Evolutionary conservation across 2,113 vertebrate genomes (phyloP).

Genomic region (Silurus glanis): DNA sequence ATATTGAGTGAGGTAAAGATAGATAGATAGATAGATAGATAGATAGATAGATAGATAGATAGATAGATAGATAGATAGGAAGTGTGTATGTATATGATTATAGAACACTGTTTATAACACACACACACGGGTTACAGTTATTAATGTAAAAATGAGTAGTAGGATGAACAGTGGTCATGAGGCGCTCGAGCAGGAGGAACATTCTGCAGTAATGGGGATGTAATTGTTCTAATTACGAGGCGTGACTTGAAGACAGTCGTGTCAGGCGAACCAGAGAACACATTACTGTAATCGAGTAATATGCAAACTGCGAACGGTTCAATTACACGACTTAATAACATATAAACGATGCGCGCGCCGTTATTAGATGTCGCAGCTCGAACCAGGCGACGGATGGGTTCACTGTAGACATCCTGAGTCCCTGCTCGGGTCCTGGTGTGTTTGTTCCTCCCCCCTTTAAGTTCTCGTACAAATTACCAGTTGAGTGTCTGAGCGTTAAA

Average conservation of each 20-base stretch:
- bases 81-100: neutral
- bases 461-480: constrained; percentile 93
- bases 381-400: constrained; percentile 76
- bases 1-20: too few species aligned
- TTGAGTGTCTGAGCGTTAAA: constrained; percentile 97
- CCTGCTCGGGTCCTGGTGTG: constrained; percentile 73
- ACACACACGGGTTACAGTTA: neutral
- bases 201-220: constrained; percentile 90
- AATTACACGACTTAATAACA: constrained; percentile 98
- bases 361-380: constrained; percentile 81
- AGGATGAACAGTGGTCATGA: constrained; percentile 19
- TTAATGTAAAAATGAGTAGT: constrained; percentile 5
- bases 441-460: constrained; percentile 65
- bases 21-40: too few species aligned
- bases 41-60: too few species aligned
- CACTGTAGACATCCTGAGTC: constrained; percentile 76
- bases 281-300: constrained; percentile 99
- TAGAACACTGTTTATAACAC: neutral
- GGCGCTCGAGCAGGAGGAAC: constrained; percentile 75
- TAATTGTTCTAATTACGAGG: constrained; percentile 95
- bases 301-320: constrained; percentile 98
- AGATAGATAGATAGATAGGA: too few species aligned
- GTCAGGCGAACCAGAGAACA: constrained; percentile 91
- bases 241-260: constrained; percentile 85
- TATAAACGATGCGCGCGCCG: constrained; percentile 95